Percentiles rank a stretch among this genome's conserved stretches.
phyloP scores from a whole-genome alignment of 2,888 invertebrate species.

The Molorchus minor region DNA sequence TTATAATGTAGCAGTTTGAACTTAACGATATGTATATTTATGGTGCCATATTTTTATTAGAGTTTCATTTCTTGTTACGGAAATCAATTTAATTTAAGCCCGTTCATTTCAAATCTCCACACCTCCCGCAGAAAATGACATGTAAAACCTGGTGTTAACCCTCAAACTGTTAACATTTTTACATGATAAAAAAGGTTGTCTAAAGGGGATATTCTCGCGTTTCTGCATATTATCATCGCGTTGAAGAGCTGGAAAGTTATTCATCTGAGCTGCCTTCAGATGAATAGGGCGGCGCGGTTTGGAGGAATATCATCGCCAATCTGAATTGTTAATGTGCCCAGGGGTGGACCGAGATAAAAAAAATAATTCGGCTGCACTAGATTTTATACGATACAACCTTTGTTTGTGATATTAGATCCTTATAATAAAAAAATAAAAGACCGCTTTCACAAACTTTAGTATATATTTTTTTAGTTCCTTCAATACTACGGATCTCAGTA shows the following conservation, averaged over 20 bases:
- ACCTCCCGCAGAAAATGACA: slow-evolving; percentile 38
- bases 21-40: too few relatives aligned
- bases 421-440: too few relatives aligned
- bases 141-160: slow-evolving; percentile 43
- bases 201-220: slow-evolving; percentile 49
- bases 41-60: too few relatives aligned
- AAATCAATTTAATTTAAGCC: slow-evolving; percentile 18
- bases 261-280: slow-evolving; percentile 24
- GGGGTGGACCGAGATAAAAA: slow-evolving; percentile 47
- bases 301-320: slow-evolving; percentile 54
- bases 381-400: too few relatives aligned
- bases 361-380: slow-evolving; percentile 36
- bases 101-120: not conserved
- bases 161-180: slow-evolving; percentile 57
- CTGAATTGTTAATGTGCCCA: slow-evolving; percentile 60
- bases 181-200: slow-evolving; percentile 58
- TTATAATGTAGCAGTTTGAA: too few relatives aligned
- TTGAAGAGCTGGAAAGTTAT: slow-evolving; percentile 53
- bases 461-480: too few relatives aligned
- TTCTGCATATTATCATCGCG: slow-evolving; percentile 56
- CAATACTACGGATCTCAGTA: too few relatives aligned
- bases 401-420: too few relatives aligned
- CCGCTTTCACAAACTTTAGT: too few relatives aligned
- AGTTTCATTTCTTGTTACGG: not conserved
- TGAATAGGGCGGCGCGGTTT: slow-evolving; percentile 35